These are phyloP conservation scores for Carassius carassius DNA, from an alignment of 2,113 vertebrate species.

Conservation along the genomic window DNA sequence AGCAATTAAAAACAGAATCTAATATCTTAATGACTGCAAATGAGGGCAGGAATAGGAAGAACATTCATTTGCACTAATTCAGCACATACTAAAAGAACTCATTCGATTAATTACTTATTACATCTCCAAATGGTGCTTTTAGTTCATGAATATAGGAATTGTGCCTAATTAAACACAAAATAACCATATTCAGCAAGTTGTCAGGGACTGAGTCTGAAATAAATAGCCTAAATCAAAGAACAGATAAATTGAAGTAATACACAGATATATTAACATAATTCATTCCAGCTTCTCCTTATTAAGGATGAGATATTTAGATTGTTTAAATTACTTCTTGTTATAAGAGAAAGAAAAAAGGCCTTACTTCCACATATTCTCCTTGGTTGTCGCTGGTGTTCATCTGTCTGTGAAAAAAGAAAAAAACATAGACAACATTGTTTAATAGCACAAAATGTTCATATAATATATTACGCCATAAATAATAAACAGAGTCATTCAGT, in stretches of 20 bases:
- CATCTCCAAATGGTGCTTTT: conserved; percentile 52
- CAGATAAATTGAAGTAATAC: not conserved
- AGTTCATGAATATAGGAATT: conserved; percentile 36
- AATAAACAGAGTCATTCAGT: not conserved
- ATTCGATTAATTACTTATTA: conserved; percentile 58
- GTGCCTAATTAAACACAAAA: conserved; percentile 27
- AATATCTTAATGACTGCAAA: conserved; percentile 66
- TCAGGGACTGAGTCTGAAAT: not conserved
- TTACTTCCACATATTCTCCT: conserved; percentile 65
- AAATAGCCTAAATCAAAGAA: not conserved
- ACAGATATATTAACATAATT: not conserved
- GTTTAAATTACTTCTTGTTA: not conserved
- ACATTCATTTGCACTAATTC: conserved; percentile 51
- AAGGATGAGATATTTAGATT: not conserved
- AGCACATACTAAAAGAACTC: conserved; percentile 52
- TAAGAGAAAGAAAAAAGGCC: conserved; percentile 21
- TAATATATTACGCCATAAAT: not conserved
- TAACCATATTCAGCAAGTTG: not conserved
- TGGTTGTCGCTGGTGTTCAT: conserved; percentile 45
- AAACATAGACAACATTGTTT: not conserved
- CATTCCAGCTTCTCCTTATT: not conserved
- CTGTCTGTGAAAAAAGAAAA: conserved; percentile 50
- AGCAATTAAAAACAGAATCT: conserved; percentile 48
- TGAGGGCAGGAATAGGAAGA: conserved; percentile 58
- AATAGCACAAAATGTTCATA: not conserved